A percentile compares a stretch with the other conserved stretches of the same genome.
These are phyloP conservation scores for Madoqua kirkii DNA, from an alignment of 2,113 vertebrate species.

Conservation along the genomic window DNA sequence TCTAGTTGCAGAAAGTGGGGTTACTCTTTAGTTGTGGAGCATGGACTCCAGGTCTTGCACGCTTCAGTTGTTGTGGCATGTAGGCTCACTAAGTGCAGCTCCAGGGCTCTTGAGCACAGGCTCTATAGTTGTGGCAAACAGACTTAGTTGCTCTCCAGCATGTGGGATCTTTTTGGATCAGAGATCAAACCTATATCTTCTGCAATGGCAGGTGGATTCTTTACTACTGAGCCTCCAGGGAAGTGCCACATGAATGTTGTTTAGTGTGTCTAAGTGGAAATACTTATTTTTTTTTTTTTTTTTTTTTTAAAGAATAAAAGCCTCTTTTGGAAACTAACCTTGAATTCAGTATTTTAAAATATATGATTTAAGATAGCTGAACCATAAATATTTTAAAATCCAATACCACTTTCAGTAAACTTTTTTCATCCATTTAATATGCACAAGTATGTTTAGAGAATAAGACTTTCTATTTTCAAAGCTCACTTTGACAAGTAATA, in stretches of 20 bases:
- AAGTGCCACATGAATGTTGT: neutral
- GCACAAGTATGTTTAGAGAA: slow-evolving; percentile 47
- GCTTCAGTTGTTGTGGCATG: neutral
- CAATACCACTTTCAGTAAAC: slow-evolving; percentile 46
- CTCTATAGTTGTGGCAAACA: neutral
- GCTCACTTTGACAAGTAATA: slow-evolving; percentile 60
- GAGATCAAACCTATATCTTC: neutral
- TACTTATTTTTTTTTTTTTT: neutral
- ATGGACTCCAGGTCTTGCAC: neutral
- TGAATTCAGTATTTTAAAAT: neutral
- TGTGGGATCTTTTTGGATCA: neutral
- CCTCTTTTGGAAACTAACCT: neutral
- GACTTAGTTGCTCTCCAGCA: neutral
- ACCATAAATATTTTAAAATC: slow-evolving; percentile 64
- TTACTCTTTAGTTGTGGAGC: neutral
- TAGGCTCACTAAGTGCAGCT: neutral
- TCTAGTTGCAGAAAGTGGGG: neutral
- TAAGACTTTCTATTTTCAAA: slow-evolving; percentile 45
- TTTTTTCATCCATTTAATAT: slow-evolving; percentile 48
- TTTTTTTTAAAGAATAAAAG: neutral
- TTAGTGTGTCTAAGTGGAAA: neutral
- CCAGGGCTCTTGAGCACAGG: neutral
- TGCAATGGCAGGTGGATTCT: neutral
- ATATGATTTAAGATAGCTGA: slow-evolving; percentile 49
- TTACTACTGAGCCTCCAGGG: neutral